These are phyloP conservation scores for Zygogramma bicolorata DNA, from an alignment of 2,888 invertebrate species.

Conservation along the genomic window DNA sequence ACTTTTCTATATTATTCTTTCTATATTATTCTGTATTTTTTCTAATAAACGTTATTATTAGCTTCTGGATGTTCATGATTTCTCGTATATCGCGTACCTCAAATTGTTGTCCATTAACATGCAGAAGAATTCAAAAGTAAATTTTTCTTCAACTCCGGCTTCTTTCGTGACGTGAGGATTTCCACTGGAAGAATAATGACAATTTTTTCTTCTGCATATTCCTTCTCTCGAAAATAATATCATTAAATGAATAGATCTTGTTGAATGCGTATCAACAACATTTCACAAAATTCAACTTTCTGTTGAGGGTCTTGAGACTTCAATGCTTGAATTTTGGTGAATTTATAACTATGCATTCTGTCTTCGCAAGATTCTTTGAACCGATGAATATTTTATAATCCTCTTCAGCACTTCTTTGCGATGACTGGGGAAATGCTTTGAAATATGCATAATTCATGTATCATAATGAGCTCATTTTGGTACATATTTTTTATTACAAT, in stretches of 20 bases:
- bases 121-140: neutral
- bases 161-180: neutral
- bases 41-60: too few relatives aligned
- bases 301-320: neutral
- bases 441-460: too few relatives aligned
- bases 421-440: neutral
- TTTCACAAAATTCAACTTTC: neutral
- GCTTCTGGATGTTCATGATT: neutral
- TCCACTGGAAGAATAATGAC: neutral
- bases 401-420: neutral
- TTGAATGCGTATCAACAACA: neutral
- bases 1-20: too few relatives aligned
- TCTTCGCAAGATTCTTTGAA: too few relatives aligned
- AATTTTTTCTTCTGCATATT: neutral
- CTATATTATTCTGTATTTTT: too few relatives aligned
- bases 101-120: neutral
- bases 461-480: too few relatives aligned
- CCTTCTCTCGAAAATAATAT: neutral
- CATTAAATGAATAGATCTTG: neutral
- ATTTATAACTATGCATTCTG: neutral
- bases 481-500: too few relatives aligned
- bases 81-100: neutral
- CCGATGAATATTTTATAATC: neutral
- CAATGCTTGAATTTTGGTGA: neutral
- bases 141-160: neutral